Evolutionary conservation across 2,888 invertebrate genomes (phyloP).

Genomic region (Paralinhomoeus sp.): DNA sequence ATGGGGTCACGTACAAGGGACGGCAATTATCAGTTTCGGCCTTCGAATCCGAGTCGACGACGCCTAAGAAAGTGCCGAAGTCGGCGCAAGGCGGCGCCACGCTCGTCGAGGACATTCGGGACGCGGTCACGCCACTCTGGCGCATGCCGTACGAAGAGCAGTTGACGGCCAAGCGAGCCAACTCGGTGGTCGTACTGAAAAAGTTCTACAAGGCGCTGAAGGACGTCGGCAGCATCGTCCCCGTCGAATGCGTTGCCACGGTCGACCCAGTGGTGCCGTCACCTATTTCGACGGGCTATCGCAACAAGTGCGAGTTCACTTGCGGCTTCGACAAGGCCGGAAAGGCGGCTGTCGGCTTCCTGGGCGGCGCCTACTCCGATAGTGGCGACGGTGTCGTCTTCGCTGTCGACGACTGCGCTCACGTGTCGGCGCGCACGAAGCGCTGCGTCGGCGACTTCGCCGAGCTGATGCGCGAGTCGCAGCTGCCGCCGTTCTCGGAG

Average conservation of each 20-base stretch:
- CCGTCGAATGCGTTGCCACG: not conserved
- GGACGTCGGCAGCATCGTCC: not conserved
- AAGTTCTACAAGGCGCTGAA: not conserved
- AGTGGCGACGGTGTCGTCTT: conserved; percentile 40
- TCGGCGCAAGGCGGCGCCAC: too few relatives aligned
- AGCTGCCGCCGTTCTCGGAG: conserved; percentile 5
- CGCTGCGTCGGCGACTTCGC: conserved; percentile 23
- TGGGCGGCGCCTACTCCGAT: conserved; percentile 54
- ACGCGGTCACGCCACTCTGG: conserved; percentile 18
- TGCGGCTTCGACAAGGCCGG: conserved; percentile 42
- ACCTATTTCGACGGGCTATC: conserved; percentile 40
- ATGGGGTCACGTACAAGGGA: too few relatives aligned
- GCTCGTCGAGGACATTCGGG: conserved; percentile 5
- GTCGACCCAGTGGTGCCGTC: conserved; percentile 13
- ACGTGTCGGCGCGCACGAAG: conserved; percentile 28
- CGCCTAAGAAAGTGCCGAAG: too few relatives aligned
- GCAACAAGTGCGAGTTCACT: conserved; percentile 93
- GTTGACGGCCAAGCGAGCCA: conserved; percentile 11
- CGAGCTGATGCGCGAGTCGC: not conserved
- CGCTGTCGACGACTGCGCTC: conserved; percentile 26
- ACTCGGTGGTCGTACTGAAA: not conserved
- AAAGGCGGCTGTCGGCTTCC: conserved; percentile 59
- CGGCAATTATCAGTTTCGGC: too few relatives aligned
- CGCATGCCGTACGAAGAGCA: conserved; percentile 19
- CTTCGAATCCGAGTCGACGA: too few relatives aligned